Base-by-base conservation (phyloP, 2,888 invertebrate species). In the Drosophila monieri region DNA sequence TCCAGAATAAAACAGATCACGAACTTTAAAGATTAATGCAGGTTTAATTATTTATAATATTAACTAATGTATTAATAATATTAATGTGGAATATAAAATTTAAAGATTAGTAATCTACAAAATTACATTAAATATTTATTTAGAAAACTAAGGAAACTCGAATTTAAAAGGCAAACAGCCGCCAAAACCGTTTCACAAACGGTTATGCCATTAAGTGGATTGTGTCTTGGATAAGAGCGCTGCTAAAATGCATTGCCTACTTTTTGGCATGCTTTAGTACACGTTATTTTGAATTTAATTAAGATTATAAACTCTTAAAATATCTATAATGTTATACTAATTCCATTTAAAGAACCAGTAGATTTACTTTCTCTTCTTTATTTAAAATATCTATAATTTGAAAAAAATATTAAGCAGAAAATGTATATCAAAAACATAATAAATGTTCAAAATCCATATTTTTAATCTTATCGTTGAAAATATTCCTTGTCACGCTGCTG, bases 1-100 rank as follows among this genome's bases (percentile, higher is more conserved):
- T 46, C 35, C 21, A 14, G 44, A 23, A 30, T 39, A 37, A 49
- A 37, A 47, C 39, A 61, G 57, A 61, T 61, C 60, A 57, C 60
- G 57, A 61, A 37, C 47, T 46, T 43, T 43, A 43, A 21, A 35
- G 35, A 35, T 35, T 14, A 35, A n/a, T 35, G 6, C n/a, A n/a
- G 6, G 6, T 2, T 14, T 6, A 35, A 6, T 2, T 35, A n/a
- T 35, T 14, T 32, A 14, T 14, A 35, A 35, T 35, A 35, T 35
- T 35, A 2, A 6, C 35, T 35, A 2, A 10, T n/a, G n/a, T 35
- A n/a, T 35, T 14, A 12, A 14, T 14, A 35, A 35, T 35, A 35
- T 35, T 35, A 2, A 6, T 3, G 12, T 12, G 32, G 32, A 32
- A 32, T 32, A 12, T 32, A 32, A 32, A 32, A 32, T 32, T 3